phyloP scores from a whole-genome alignment of 1,140 invertebrate genomes.

The Dysdera silvatica region DNA sequence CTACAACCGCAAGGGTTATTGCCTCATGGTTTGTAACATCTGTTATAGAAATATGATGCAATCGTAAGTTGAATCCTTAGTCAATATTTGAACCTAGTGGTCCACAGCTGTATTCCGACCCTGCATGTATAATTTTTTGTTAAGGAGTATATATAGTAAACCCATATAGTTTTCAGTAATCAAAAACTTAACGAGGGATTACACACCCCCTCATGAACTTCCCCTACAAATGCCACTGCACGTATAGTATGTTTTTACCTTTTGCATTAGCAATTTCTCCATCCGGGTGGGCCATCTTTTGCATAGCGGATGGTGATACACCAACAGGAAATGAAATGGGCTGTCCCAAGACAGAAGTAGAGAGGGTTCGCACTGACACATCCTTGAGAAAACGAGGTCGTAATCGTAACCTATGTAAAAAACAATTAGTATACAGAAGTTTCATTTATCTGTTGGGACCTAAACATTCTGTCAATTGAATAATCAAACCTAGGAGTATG shows the following conservation, averaged over 20 bases:
- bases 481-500: too few relatives aligned
- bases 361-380: slow-evolving; percentile 57
- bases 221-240: neutral
- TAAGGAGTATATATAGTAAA: too few relatives aligned
- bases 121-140: too few relatives aligned
- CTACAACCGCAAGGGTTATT: too few relatives aligned
- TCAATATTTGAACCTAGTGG: too few relatives aligned
- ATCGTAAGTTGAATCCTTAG: too few relatives aligned
- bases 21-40: too few relatives aligned
- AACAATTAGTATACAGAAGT: neutral
- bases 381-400: slow-evolving; percentile 69
- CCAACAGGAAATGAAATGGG: slow-evolving; percentile 70
- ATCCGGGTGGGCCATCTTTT: slow-evolving; percentile 80
- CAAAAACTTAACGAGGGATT: neutral
- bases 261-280: slow-evolving; percentile 77
- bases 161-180: neutral
- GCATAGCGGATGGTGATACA: slow-evolving; percentile 86
- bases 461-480: too few relatives aligned
- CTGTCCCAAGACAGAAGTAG: slow-evolving; percentile 58
- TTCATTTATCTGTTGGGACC: too few relatives aligned
- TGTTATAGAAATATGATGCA: too few relatives aligned
- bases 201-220: neutral
- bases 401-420: slow-evolving; percentile 57
- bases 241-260: slow-evolving; percentile 50
- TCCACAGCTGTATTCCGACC: too few relatives aligned